These are phyloP conservation scores for Zaprionus ghesquierei DNA, from an alignment of 1,140 invertebrate species.

Conservation along the genomic window DNA sequence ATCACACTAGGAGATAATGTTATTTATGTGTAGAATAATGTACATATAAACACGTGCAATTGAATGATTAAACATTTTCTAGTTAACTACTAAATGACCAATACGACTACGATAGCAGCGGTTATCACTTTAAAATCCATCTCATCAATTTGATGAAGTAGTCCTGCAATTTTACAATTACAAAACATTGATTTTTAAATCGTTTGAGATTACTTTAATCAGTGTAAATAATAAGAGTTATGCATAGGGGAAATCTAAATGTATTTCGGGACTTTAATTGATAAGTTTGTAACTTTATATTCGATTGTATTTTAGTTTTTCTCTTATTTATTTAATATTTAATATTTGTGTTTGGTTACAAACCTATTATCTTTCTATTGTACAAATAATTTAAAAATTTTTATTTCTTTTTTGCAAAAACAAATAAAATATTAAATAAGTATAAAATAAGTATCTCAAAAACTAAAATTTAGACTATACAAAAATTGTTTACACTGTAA, in stretches of 20 bases:
- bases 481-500: background rate
- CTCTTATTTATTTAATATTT: too few relatives aligned
- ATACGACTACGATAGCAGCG: slow-evolving; percentile 68
- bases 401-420: too few relatives aligned
- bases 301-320: background rate
- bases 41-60: slow-evolving; percentile 61
- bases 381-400: too few relatives aligned
- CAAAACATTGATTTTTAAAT: slow-evolving; percentile 60
- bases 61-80: slow-evolving; percentile 45
- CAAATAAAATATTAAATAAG: background rate
- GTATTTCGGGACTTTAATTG: background rate
- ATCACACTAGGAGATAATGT: slow-evolving; percentile 17
- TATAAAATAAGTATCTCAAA: too few relatives aligned
- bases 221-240: background rate
- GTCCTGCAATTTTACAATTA: slow-evolving; percentile 81
- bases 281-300: too few relatives aligned
- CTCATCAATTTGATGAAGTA: slow-evolving; percentile 82
- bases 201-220: slow-evolving; percentile 9
- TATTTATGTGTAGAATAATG: slow-evolving; percentile 21
- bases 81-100: slow-evolving; percentile 50
- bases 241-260: background rate
- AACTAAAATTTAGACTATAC: background rate
- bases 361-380: too few relatives aligned
- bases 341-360: too few relatives aligned
- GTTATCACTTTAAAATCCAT: slow-evolving; percentile 82